Evolutionary conservation across 2,888 invertebrate genomes (phyloP), one percentile per base, ranked within the genome.

Genomic region (Synanthedon andrenaeformis): DNA sequence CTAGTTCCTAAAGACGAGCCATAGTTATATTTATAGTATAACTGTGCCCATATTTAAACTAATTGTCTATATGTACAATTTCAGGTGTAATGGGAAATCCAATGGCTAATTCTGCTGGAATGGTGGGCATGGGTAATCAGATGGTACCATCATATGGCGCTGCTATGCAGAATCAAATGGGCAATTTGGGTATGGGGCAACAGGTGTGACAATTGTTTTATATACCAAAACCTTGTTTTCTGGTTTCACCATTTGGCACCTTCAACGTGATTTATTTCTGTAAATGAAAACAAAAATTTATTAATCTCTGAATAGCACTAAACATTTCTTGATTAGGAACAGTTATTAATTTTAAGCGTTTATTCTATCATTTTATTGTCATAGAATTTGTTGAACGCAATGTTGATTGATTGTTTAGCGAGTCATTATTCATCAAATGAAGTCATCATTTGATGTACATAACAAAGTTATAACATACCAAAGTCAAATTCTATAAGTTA

Each of bases 81-180:
- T 35, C 65, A 86, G 89, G 85, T 59, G 89, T 88, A 41, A 89
- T 90, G 88, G 88, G 88, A 41, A 87, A 85, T 51, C 88, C 87
- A 3, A 90, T 90, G 88, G 81, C 82, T 23, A 78, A 82, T 41
- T 63, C 80, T 41, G 72, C 76, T 10, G 67, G 77, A 3, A 85
- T 88, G 84, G 82, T 78, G 62, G 90, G 90, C n/a, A 90, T 91
- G 89, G 90, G 90, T 1, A 89, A 82, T 57, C 90, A 85, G 57
- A 87, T 88, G 87, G 87, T 88, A 41, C 86, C 88, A 28, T 75
- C 86, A 0, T 88, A 89, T 64, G 86, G 80, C 19, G 77, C 83
- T 1, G 65, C 83, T n/a, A 86, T 89, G 79, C 87, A 83, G 59
- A 83, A 83, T 53, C 90, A 89, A 65, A 90, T 86, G 89, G 78